Base-by-base conservation (phyloP, 2,888 invertebrate species). In the Zaprionus bogoriensis region DNA sequence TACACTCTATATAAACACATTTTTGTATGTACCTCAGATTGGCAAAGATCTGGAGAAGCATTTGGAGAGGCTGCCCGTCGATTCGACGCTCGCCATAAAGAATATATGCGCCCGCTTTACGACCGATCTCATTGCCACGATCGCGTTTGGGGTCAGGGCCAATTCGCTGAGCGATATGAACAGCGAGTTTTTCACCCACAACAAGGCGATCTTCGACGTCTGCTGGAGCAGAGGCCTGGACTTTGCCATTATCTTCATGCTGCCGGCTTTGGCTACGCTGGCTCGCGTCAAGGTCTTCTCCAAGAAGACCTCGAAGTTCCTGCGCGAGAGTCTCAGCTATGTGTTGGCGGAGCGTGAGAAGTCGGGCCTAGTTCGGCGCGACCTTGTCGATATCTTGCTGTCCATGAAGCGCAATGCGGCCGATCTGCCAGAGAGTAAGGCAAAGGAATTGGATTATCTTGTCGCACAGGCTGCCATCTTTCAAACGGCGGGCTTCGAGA, bases 351-450 rank as follows among this genome's bases (percentile, higher is more conserved):
- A 90, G 4, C 87, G 92, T 2, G 88, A 89, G 42, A 74, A 82
- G 20, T 87, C 88, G 1, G 91, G 90, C 1, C 12, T 69, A 3
- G 27, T 30, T 12, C 77, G 84, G 0, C 88, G 90, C 27, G 92
- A 92, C 74, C 88, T 92, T 0, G 84, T 92, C 7, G 92, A 92
- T 53, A 73, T 90, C 3, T 70, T 92, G 5, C 58, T 92, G 47
- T 85, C 89, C 3, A 59, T 92, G 30, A 90, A 87, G 22, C 75
- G 85, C 0, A 67, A 77, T 6, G 73, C 72, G 0, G 63, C 22
- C 0, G 41, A 25, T 10, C 36, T 59, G 6, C 57, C 58, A 0
- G 73, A 28, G 0, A 38, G 52, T 3, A 54, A 52, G 20, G 57
- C 57, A 0, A 39, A 57, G 1, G 44, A 65, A 2, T 17, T 68